A percentile compares a stretch with the other conserved stretches of the same genome.
These are phyloP conservation scores for Tenthredo amoena DNA, from an alignment of 2,888 invertebrate species.

Conservation along the genomic window DNA sequence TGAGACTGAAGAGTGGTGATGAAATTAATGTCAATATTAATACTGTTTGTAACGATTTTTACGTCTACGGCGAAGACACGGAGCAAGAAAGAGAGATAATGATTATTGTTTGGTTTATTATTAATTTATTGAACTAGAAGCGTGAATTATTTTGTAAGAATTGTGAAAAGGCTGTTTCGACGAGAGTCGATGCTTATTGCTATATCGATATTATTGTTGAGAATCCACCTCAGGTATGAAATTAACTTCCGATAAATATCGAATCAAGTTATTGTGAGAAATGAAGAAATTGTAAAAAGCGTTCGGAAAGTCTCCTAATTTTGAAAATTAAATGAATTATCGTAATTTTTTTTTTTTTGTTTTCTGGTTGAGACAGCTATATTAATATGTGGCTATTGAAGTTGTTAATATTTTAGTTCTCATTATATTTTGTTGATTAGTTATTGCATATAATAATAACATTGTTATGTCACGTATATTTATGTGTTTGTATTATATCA, in stretches of 20 bases:
- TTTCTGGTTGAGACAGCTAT: slow-evolving; percentile 14
- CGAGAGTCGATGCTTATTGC: neutral
- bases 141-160: slow-evolving; percentile 10
- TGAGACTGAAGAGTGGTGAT: neutral
- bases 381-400: slow-evolving; percentile 47
- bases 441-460: slow-evolving; percentile 45
- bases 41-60: neutral
- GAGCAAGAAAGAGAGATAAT: neutral
- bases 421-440: slow-evolving; percentile 50
- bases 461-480: slow-evolving; percentile 51
- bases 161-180: slow-evolving; percentile 1
- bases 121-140: slow-evolving; percentile 44
- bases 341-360: neutral
- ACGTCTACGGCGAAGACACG: neutral
- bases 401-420: slow-evolving; percentile 50
- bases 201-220: neutral
- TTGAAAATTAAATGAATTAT: neutral
- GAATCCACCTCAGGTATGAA: neutral
- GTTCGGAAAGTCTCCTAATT: neutral
- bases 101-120: slow-evolving; percentile 43
- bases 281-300: neutral
- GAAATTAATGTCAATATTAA: slow-evolving; percentile 1
- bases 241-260: neutral
- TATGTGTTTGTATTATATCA: slow-evolving; percentile 46
- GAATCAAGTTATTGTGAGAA: neutral